Evolutionary conservation across 92 coral and sea anemone species (phyloP), one percentile per base, ranked within the genome.

Genomic region (Heteractis magnifica): DNA sequence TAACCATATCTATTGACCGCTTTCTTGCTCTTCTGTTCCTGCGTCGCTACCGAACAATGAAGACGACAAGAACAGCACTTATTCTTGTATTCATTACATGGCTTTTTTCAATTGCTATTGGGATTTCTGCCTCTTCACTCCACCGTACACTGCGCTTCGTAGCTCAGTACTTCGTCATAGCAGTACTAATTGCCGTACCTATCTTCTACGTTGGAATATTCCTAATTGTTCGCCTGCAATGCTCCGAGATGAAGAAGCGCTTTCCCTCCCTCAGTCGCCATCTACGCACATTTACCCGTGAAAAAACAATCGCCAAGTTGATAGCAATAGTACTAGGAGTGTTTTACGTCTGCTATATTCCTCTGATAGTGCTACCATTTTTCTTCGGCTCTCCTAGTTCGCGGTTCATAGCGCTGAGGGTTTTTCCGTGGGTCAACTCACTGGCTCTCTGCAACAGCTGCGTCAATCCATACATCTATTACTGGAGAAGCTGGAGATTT

Each of bases 361-460:
- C 97, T 64, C 86, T 93, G 8, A 82, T 87, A 0, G 71, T 93
- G 52, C 75, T 93, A 4, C 94, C 97, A 15, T 91, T 93, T 82
- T 88, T 91, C 71, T 75, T 71, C 41, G 83, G 70, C 13, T 52
- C 89, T 50, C 81, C 80, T 6, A 77, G 76, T 34, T 65, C 83
- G 48, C 76, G 88, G 4, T 20, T 84, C 10, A 87, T 75, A 15
- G 94, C 91, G 3, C 56, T 79, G 75, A 83, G 90, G 81, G 91
- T 88, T 2, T 93, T 93, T 62, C 97, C 94, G 0, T 93, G 94
- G 97, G 88, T 88, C 1, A 93, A 93, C 75, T 91, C 97, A 4
- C 51, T 93, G 9, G 97, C 97, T 10, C 78, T 93, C 21, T 91
- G 92, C 52, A 87, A 92, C 85, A 91, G 94, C 15, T 79, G 89